Conservation (phyloP, 2,113 vertebrate genomes). For the Tupaia tana region DNA sequence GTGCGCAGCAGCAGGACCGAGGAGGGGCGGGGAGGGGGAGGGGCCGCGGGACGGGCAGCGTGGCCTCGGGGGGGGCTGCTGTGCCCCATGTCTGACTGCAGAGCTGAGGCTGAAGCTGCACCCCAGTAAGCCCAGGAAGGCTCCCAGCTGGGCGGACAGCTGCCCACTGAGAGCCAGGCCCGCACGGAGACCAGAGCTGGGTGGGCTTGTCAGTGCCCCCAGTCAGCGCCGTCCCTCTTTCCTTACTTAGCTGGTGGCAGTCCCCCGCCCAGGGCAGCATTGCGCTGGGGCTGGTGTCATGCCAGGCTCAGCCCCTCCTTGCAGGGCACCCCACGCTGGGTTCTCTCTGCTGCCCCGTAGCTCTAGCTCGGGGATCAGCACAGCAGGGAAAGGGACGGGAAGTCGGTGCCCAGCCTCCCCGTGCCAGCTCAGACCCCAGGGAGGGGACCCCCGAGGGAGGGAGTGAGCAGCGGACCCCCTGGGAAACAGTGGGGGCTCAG, state of each 20-base stretch:
- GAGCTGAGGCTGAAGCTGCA: not conserved
- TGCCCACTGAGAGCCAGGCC: not conserved
- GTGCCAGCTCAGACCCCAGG: not conserved
- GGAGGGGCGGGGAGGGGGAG: not conserved
- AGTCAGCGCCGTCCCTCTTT: not conserved
- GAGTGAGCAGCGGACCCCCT: not conserved
- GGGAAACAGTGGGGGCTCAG: not conserved
- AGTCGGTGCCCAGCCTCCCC: not conserved
- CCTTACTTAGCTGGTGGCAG: not conserved
- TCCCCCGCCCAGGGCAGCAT: not conserved
- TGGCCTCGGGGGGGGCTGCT: too few species aligned
- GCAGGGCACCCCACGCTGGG: not conserved
- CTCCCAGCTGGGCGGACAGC: not conserved
- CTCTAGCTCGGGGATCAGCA: not conserved
- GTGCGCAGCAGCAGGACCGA: not conserved
- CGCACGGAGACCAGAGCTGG: not conserved
- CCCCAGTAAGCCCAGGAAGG: not conserved
- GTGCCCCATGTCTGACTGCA: not conserved
- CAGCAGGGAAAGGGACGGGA: too few species aligned
- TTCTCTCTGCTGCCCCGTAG: accelerated
- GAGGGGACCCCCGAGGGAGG: not conserved
- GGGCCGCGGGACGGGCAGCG: not conserved
- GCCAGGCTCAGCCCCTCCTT: not conserved
- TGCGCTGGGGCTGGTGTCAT: not conserved
- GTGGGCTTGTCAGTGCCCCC: not conserved